Conservation (phyloP, 2,113 vertebrate genomes). For the Atrichornis clamosus region DNA sequence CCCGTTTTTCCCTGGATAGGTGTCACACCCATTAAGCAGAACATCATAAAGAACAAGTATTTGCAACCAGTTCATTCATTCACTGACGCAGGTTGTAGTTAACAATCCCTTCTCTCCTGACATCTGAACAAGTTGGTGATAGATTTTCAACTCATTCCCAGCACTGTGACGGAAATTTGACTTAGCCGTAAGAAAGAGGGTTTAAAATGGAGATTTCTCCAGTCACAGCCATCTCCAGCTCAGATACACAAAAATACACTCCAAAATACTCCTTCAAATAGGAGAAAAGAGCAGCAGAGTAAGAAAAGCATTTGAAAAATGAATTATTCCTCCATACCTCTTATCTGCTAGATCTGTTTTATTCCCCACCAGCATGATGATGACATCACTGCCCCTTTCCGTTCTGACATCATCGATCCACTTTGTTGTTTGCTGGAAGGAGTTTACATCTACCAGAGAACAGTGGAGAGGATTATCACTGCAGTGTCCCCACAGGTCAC, state of each 20-base stretch:
- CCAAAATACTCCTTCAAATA: not conserved
- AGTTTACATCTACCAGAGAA: conserved; percentile 89
- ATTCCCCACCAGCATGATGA: conserved; percentile 99
- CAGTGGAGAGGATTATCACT: conserved; percentile 52
- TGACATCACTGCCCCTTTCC: conserved; percentile 97
- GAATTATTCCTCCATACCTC: conserved; percentile 76
- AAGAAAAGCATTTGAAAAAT: not conserved
- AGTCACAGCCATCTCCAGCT: not conserved
- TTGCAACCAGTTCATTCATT: not conserved
- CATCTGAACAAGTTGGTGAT: not conserved
- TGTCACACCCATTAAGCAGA: not conserved
- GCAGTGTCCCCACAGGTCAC: not conserved
- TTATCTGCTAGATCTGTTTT: conserved; percentile 99
- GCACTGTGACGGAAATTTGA: not conserved
- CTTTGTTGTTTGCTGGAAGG: conserved; percentile 99
- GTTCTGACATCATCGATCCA: conserved; percentile 99
- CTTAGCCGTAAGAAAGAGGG: not conserved
- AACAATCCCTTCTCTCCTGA: not conserved
- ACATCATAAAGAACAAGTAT: not conserved
- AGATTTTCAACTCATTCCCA: not conserved
- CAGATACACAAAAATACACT: not conserved
- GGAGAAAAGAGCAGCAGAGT: not conserved
- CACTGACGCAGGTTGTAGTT: not conserved
- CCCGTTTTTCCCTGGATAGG: not conserved
- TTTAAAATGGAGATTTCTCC: not conserved